Evolutionary conservation across 2,797 vertebrate genomes (phyloP).

Genomic region (Sebastes oblongus): DNA sequence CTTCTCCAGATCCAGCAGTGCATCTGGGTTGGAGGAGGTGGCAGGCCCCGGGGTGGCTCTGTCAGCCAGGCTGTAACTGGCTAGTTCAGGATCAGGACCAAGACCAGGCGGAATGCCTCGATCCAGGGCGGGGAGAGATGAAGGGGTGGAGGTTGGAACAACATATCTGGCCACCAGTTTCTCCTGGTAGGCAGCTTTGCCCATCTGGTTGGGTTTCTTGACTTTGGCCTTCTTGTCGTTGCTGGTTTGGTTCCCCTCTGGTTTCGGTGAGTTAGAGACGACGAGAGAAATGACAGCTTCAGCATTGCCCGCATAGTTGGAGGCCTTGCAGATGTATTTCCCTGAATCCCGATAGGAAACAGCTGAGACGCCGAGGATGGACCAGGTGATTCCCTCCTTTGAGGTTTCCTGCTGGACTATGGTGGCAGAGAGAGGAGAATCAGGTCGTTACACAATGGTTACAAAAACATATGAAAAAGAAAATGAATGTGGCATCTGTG

Average conservation of each 20-base stretch:
- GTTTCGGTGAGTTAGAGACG: constrained; percentile 85
- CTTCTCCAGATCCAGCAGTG: constrained; percentile 79
- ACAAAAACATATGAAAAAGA: background rate
- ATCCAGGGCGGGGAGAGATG: constrained; percentile 51
- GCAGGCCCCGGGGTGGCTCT: constrained; percentile 61
- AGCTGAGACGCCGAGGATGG: constrained; percentile 88
- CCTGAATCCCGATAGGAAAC: constrained; percentile 91
- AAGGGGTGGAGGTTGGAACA: constrained; percentile 73
- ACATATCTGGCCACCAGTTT: constrained; percentile 87
- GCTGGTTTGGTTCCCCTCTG: constrained; percentile 77
- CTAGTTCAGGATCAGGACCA: constrained; percentile 60
- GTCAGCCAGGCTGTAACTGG: constrained; percentile 69
- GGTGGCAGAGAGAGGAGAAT: constrained; percentile 28
- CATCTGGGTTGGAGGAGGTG: constrained; percentile 60
- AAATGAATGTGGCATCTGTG: background rate
- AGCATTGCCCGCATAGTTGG: constrained; percentile 91
- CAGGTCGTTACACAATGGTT: background rate
- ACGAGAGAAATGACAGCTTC: constrained; percentile 91
- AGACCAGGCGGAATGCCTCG: constrained; percentile 53
- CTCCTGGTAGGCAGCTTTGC: constrained; percentile 89
- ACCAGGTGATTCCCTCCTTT: constrained; percentile 93
- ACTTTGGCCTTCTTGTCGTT: constrained; percentile 78
- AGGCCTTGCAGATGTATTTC: constrained; percentile 94
- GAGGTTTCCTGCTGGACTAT: constrained; percentile 93
- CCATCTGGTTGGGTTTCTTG: constrained; percentile 75